phyloP scores from a whole-genome alignment of 1,140 invertebrate genomes.

The Tribolium madens region DNA sequence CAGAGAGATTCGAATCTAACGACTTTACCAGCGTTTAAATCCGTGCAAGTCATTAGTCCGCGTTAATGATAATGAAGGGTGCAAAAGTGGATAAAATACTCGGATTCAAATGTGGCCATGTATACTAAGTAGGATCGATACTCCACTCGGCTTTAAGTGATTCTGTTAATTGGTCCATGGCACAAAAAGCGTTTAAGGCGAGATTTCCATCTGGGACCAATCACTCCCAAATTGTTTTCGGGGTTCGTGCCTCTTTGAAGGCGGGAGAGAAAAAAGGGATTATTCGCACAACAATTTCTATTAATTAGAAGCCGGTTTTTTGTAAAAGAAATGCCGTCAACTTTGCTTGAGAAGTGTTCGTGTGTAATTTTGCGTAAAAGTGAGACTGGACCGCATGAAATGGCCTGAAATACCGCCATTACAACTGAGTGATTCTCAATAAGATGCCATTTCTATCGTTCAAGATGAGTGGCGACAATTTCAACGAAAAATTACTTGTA shows the following conservation, averaged over 20 bases:
- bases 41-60: slow-evolving; percentile 31
- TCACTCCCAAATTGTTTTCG: background rate
- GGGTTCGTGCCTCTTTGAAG: too few relatives aligned
- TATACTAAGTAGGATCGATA: slow-evolving; percentile 35
- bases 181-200: slow-evolving; percentile 15
- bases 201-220: slow-evolving; percentile 29
- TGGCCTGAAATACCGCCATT: background rate
- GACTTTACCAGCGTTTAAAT: slow-evolving; percentile 11
- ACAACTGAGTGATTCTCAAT: background rate
- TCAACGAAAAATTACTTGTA: background rate
- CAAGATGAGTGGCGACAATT: background rate
- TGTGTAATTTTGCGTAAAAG: slow-evolving; percentile 1
- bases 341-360: background rate
- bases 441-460: background rate
- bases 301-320: too few relatives aligned
- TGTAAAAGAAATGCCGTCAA: too few relatives aligned
- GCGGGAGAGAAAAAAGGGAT: too few relatives aligned
- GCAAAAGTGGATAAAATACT: slow-evolving; percentile 21
- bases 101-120: slow-evolving; percentile 32
- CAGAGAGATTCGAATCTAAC: slow-evolving; percentile 4
- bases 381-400: background rate
- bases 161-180: slow-evolving; percentile 33
- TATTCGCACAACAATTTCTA: too few relatives aligned
- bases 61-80: slow-evolving; percentile 26
- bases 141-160: slow-evolving; percentile 19